Percentiles rank a stretch among this genome's conserved stretches.
These are phyloP conservation scores for Marasmarcha lunaedactyla DNA, from an alignment of 2,888 invertebrate species.

Conservation along the genomic window DNA sequence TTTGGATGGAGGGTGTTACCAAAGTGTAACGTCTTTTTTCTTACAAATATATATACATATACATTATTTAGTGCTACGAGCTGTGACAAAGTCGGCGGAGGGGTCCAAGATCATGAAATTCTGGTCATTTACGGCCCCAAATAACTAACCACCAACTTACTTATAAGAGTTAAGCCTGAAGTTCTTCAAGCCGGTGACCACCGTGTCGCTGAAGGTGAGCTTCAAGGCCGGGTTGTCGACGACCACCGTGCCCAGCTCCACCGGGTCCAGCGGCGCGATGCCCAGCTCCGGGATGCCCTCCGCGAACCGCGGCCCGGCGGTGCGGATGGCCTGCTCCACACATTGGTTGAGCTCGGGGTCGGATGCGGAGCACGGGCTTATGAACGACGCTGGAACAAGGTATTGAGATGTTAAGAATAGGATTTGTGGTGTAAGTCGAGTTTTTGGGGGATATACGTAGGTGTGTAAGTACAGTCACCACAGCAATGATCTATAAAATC, in stretches of 20 bases:
- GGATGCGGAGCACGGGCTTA: slow-evolving; percentile 51
- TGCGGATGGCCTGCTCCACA: slow-evolving; percentile 34
- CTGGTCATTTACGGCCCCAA: too few species aligned
- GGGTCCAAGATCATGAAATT: too few species aligned
- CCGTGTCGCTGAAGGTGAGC: slow-evolving; percentile 51
- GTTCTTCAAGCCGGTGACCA: slow-evolving; percentile 49
- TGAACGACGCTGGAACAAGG: slow-evolving; percentile 45
- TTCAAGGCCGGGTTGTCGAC: slow-evolving; percentile 53
- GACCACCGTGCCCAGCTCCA: slow-evolving; percentile 48
- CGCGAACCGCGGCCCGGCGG: slow-evolving; percentile 39
- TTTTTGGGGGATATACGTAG: too few species aligned
- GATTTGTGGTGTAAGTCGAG: too few species aligned
- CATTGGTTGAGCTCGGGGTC: slow-evolving; percentile 50
- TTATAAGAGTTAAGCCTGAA: slow-evolving; percentile 48
- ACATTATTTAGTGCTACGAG: too few species aligned
- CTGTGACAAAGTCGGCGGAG: too few species aligned
- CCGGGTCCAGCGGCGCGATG: slow-evolving; percentile 58
- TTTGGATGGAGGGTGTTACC: too few species aligned
- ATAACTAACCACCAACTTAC: too few species aligned
- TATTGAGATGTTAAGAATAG: neutral
- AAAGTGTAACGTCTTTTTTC: too few species aligned
- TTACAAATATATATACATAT: too few species aligned
- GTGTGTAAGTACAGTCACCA: too few species aligned
- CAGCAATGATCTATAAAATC: too few species aligned
- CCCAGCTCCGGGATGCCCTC: slow-evolving; percentile 57